These are phyloP conservation scores for Nothura maculosa DNA, from an alignment of 2,797 vertebrate genomes.

Conservation along the genomic window DNA sequence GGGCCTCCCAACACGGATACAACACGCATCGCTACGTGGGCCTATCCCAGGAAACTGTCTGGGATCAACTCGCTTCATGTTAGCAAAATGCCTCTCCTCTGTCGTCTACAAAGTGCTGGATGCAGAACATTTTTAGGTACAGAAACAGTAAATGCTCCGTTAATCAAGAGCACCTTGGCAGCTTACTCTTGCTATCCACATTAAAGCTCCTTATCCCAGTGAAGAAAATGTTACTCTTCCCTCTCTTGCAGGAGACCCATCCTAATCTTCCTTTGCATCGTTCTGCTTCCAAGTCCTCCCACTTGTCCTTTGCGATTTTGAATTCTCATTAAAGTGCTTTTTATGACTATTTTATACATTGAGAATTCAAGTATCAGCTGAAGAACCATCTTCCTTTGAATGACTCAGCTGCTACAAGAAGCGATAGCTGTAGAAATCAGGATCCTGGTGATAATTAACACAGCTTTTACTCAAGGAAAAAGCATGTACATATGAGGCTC, in stretches of 20 bases:
- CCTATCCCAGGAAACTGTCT: rapidly evolving
- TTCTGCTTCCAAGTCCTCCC: not conserved
- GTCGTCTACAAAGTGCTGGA: rapidly evolving
- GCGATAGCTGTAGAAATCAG: not conserved
- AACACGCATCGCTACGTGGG: no score
- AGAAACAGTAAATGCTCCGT: rapidly evolving
- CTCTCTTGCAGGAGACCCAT: rapidly evolving
- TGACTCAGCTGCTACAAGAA: not conserved
- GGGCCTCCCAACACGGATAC: rapidly evolving
- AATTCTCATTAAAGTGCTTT: not conserved
- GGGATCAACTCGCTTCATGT: rapidly evolving
- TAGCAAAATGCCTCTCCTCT: not conserved
- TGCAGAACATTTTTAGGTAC: rapidly evolving
- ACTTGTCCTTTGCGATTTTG: not conserved
- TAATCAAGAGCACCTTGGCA: rapidly evolving
- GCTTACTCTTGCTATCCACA: rapidly evolving
- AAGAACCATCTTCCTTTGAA: not conserved
- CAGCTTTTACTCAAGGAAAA: not conserved
- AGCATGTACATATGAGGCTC: rapidly evolving
- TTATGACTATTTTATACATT: not conserved
- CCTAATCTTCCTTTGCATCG: not conserved
- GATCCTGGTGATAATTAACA: not conserved
- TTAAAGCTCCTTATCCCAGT: not conserved
- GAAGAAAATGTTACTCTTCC: not conserved
- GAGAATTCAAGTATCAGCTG: not conserved